A percentile compares a stretch with the other conserved stretches of the same genome.
These are phyloP conservation scores for Rhyacichthys aspro DNA, from an alignment of 2,797 vertebrate species.

Conservation along the genomic window DNA sequence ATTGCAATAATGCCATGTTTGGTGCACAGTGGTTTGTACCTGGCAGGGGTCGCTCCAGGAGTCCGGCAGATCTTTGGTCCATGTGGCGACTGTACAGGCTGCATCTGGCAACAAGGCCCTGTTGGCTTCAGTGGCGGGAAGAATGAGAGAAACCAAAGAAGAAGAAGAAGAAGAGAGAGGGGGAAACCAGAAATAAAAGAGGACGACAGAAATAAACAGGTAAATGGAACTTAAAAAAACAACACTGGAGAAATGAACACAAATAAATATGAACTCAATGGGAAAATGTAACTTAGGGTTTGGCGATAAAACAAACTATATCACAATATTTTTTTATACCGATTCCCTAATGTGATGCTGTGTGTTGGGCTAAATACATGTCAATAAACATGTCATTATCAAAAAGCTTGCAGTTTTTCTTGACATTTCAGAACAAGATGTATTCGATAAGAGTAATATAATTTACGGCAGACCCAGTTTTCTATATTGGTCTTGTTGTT, in stretches of 20 bases:
- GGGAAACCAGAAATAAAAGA: constrained; percentile 11
- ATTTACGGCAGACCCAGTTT: too few relatives aligned
- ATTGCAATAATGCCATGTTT: not conserved
- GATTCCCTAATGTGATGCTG: too few relatives aligned
- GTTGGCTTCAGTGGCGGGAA: constrained; percentile 57
- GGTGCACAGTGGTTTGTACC: constrained; percentile 51
- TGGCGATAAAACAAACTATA: too few relatives aligned
- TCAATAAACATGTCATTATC: too few relatives aligned
- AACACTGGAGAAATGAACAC: constrained; percentile 29
- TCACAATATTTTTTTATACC: too few relatives aligned
- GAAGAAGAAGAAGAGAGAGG: constrained; percentile 22
- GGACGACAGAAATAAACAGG: constrained; percentile 11
- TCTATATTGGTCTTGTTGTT: too few relatives aligned
- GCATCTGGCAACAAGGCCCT: constrained; percentile 72
- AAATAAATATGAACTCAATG: constrained; percentile 20
- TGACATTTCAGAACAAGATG: too few relatives aligned
- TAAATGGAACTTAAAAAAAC: constrained; percentile 28
- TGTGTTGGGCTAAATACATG: too few relatives aligned
- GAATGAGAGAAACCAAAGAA: not conserved
- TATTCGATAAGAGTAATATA: too few relatives aligned
- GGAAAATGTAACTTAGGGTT: not conserved
- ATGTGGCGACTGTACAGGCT: constrained; percentile 78
- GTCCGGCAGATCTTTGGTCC: constrained; percentile 45
- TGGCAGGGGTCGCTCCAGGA: constrained; percentile 48
- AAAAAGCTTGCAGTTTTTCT: too few relatives aligned